A percentile compares a stretch with the other conserved stretches of the same genome.
Evolutionary conservation across 2,113 vertebrate species (phyloP).

Genomic region (Parus major): DNA sequence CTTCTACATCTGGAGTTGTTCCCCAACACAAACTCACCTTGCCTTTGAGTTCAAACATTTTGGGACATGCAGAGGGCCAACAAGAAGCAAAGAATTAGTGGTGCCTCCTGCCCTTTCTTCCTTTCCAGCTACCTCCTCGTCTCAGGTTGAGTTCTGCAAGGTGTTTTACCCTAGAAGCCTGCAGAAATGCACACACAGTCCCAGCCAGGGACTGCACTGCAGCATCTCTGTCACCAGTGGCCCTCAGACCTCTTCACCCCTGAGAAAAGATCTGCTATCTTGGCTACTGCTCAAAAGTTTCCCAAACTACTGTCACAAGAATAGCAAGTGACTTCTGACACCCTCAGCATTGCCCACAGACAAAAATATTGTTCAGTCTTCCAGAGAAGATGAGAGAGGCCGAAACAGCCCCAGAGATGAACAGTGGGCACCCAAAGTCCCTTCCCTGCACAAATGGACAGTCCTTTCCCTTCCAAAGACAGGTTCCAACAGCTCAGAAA

Average conservation of each 20-base stretch:
- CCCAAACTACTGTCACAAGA: neutral
- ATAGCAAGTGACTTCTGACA: neutral
- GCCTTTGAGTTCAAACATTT: fast-evolving
- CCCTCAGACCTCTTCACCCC: neutral
- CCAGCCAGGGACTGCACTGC: neutral
- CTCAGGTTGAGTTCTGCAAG: neutral
- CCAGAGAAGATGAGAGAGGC: neutral
- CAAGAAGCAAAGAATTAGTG: neutral
- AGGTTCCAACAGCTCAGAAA: neutral
- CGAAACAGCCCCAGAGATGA: fast-evolving
- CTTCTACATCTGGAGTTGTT: neutral
- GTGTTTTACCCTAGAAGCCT: neutral
- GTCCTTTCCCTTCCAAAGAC: neutral
- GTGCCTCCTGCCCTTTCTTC: neutral
- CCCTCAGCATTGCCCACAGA: neutral
- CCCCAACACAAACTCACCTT: neutral
- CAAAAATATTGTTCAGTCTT: neutral
- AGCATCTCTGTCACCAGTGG: fast-evolving
- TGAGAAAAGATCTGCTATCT: neutral
- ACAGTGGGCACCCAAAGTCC: fast-evolving
- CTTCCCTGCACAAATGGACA: fast-evolving
- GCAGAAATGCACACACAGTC: neutral
- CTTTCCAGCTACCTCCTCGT: neutral
- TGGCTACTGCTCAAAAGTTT: neutral
- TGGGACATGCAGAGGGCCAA: neutral